These are phyloP conservation scores for Trissolcus basalis DNA, from an alignment of 1,140 invertebrate genomes.

Conservation along the genomic window DNA sequence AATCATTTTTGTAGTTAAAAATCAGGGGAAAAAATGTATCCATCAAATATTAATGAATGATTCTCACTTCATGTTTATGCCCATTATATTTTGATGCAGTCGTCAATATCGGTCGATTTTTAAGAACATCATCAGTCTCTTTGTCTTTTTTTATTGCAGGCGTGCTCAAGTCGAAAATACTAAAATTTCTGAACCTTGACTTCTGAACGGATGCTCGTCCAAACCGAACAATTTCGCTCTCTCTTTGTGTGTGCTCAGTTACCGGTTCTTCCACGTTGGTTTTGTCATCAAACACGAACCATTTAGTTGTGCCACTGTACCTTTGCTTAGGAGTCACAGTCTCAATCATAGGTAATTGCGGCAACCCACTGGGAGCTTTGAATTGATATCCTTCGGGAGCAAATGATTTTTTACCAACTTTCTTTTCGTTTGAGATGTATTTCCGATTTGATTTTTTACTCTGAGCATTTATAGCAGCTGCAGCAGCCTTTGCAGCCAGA, in stretches of 20 bases:
- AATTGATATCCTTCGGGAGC: constrained; percentile 50
- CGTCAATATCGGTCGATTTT: background rate
- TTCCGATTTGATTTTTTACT: background rate
- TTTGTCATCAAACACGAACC: constrained; percentile 24
- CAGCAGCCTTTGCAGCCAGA: constrained; percentile 60
- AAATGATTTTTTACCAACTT: constrained; percentile 26
- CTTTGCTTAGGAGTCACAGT: background rate
- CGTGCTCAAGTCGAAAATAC: constrained; percentile 16
- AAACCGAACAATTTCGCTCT: constrained; percentile 22
- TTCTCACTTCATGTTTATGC: background rate
- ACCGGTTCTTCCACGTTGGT: background rate
- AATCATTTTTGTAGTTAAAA: too few relatives aligned
- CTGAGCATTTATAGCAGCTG: constrained; percentile 14
- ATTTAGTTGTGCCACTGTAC: constrained; percentile 8
- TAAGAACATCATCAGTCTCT: background rate
- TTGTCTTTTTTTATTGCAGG: constrained; percentile 9
- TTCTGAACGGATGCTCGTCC: constrained; percentile 38
- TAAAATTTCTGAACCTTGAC: constrained; percentile 16
- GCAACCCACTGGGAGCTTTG: constrained; percentile 31
- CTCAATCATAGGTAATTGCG: constrained; percentile 7
- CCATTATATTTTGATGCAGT: background rate
- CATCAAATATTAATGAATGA: too few relatives aligned
- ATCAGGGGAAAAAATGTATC: too few relatives aligned
- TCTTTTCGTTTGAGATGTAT: constrained; percentile 3
- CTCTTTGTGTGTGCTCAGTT: constrained; percentile 5